These are phyloP conservation scores for Corydoras maculifer DNA, from an alignment of 2,113 vertebrate genomes.

Conservation along the genomic window DNA sequence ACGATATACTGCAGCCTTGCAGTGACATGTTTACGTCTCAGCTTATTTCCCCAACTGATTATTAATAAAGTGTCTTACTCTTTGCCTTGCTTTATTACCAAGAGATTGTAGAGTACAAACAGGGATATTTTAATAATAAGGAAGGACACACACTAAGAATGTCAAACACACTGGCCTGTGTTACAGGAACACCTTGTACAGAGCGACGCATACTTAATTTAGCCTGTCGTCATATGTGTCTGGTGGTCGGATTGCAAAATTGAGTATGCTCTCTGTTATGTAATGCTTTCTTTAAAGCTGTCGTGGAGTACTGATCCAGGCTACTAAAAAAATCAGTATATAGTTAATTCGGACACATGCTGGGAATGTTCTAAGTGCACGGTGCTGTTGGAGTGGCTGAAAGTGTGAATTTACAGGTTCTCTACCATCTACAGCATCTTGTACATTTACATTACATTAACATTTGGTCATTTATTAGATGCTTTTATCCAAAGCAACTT, in stretches of 20 bases:
- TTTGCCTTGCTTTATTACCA: not conserved
- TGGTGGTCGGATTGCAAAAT: not conserved
- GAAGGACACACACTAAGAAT: conserved; percentile 8
- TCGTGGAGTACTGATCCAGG: no score
- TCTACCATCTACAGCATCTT: no score
- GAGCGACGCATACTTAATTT: conserved; percentile 23
- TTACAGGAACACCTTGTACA: conserved; percentile 17
- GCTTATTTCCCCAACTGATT: not conserved
- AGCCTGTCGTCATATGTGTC: not conserved
- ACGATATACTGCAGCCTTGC: not conserved
- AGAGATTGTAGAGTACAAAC: not conserved
- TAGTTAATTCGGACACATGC: no score
- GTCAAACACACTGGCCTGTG: not conserved
- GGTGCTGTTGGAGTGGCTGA: no score
- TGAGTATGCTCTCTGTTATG: not conserved
- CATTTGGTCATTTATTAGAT: no score
- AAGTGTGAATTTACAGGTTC: no score
- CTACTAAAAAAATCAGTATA: no score
- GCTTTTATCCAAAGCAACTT: no score
- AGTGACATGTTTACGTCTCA: not conserved
- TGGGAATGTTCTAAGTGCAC: no score
- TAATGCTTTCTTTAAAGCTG: not conserved
- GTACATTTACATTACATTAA: no score
- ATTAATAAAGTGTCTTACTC: not conserved
- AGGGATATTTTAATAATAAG: conserved; percentile 1